Base-by-base conservation (phyloP, 1,140 invertebrate species). In the Patella vulgata region DNA sequence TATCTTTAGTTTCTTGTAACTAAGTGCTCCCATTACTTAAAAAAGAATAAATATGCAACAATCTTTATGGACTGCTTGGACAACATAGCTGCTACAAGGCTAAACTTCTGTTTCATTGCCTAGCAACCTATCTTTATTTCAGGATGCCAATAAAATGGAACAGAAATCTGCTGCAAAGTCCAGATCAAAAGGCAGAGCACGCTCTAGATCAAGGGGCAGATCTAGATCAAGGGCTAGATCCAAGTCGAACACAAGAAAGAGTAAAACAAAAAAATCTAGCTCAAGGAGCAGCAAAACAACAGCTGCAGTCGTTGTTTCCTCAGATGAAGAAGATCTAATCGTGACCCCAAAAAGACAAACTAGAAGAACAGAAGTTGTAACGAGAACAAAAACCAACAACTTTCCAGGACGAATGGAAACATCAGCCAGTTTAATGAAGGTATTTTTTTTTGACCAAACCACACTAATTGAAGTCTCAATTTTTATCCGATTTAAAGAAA, bases 221-320 rank as follows among this genome's bases (percentile, higher is more conserved):
- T 44, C 46, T 9, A 40, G 39, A 12, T 47, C 53, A 39, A 47
- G 46, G 19, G 55, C 53, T 19, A 61, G 57, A 21, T 57, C 51
- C 3, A 30, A 47, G 44, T 48, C 53, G n/a, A 46, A 31, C 23
- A 50, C 46, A 12, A 27, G 33, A 36, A n/a, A 19, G 14, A 19
- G 17, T 19, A 50, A 31, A 25, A 50, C 14, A 23, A 50, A 48
- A 23, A 23, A 39, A n/a, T 63, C 58, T 39, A 46, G 46, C 27
- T 66, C 64, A 19, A 61, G 47, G 30, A 33, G 53, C 3, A 40
- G 58, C 11, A 61, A 66, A 28, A 60, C 64, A n/a, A 44, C 52
- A 21, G 46, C 59, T 3, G 48, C 51, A 39, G 50, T 31, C 21
- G 47, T 25, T 27, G 33, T 44, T 19, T 42, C 56, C 6, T 48